Base-by-base conservation (phyloP, 2,888 invertebrate genomes). In the Tanytarsus gracilentus region DNA sequence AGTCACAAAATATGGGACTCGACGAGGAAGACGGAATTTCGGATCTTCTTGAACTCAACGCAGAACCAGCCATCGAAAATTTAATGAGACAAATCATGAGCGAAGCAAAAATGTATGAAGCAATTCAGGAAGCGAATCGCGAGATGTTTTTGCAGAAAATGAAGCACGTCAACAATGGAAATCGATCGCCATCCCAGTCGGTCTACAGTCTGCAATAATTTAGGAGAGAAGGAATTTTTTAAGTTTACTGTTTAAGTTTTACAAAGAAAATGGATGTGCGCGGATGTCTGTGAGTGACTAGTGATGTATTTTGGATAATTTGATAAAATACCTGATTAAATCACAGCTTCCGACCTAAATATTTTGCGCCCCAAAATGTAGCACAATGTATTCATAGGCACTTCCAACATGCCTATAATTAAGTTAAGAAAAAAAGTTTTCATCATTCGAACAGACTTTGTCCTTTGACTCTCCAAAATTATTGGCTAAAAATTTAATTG, bases 81-180 rank as follows among this genome's bases (percentile, higher is more conserved):
- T 39, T 60, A 4, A 85, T 85, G 64, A 79, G 87, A 64, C 87
- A 88, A 71, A 87, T 88, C 16, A 78, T 88, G 70, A 85, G 86
- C 0, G 86, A 87, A 73, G 87, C 87, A 0, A 84, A 84, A 65
- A 75, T 85, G 18, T 87, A 85, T 81, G 88, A 88, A 67, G 86
- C 87, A 3, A 84, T 88, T 16, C 87, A 87, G 67, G 86, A 86
- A 67, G 86, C 86, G 1, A 83, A 84, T 69, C 78, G 81, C 9
- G 86, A 86, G 69, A 76, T 86, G 61, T 77, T 81, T 27, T 75
- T 83, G 62, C 77, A 82, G 64, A 83, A 81, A 14, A 25, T 58
- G 7, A 58, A 58, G 21, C 58, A 58, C n/a, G 7, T 48, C 5
- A 29, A 16, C 27, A 51, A 52, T 9, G 21, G 11, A 25, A 58